phyloP scores from a whole-genome alignment of 1,140 invertebrate genomes.

The Aphis gossypii region DNA sequence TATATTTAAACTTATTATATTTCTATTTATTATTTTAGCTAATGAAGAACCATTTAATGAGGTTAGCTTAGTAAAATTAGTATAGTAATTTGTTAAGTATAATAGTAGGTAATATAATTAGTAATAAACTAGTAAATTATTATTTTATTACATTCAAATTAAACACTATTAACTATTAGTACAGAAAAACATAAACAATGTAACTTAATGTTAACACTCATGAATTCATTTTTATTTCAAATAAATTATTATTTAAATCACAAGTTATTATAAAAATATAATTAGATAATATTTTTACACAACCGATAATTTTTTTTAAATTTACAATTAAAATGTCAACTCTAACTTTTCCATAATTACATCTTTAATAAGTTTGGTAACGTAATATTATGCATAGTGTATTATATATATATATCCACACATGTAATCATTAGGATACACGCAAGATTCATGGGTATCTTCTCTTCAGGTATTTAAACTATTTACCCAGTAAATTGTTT shows the following conservation, averaged over 20 bases:
- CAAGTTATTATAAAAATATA: neutral
- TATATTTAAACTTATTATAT: neutral
- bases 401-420: too few species aligned
- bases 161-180: neutral
- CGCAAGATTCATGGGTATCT: neutral
- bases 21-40: neutral
- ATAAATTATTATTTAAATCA: neutral
- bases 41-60: neutral
- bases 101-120: neutral
- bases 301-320: neutral
- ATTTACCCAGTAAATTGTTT: too few species aligned
- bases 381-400: too few species aligned
- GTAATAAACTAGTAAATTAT: neutral
- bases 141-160: too few species aligned
- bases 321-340: neutral
- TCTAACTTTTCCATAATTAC: neutral
- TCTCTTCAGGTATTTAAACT: neutral
- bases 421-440: neutral
- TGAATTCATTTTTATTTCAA: neutral
- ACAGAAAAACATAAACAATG: neutral
- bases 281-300: neutral
- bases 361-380: too few species aligned
- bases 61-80: neutral
- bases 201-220: neutral
- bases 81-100: neutral